Conservation (phyloP, 2,797 vertebrate species). For the Mormyrus proboscirostris region DNA sequence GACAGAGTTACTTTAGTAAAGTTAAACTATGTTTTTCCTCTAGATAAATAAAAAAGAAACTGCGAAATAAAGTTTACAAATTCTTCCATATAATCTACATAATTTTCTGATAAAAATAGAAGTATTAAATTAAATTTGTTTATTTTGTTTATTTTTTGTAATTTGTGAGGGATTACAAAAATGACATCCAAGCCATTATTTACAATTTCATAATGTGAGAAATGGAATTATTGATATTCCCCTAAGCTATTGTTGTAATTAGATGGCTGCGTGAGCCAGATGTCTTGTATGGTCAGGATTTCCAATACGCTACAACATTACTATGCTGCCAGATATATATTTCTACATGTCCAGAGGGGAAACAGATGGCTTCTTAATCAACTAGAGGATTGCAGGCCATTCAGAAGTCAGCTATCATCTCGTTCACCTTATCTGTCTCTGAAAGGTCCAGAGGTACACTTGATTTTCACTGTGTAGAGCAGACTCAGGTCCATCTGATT, state of each 20-base stretch:
- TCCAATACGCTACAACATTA: constrained; percentile 11
- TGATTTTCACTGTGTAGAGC: neutral
- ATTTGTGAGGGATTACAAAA: neutral
- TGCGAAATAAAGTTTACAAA: neutral
- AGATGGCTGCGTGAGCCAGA: neutral
- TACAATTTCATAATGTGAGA: neutral
- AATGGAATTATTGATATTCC: neutral
- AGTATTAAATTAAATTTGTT: neutral
- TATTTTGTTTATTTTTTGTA: neutral
- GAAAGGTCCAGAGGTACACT: neutral
- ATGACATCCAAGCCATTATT: neutral
- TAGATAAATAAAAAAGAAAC: neutral
- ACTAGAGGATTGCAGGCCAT: constrained; percentile 13
- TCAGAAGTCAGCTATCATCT: constrained; percentile 5
- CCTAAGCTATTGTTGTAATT: constrained; percentile 12
- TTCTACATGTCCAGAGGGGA: neutral
- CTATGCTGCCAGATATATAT: constrained; percentile 13
- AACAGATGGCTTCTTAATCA: constrained; percentile 25
- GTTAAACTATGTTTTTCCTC: neutral
- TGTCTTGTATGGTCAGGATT: constrained; percentile 10
- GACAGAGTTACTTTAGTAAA: neutral
- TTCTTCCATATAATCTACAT: neutral
- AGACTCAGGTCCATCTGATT: neutral
- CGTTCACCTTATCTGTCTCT: constrained; percentile 15
- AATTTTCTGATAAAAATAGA: neutral